These are phyloP conservation scores for Spilarctia lutea DNA, from an alignment of 2,888 invertebrate genomes.

Conservation along the genomic window DNA sequence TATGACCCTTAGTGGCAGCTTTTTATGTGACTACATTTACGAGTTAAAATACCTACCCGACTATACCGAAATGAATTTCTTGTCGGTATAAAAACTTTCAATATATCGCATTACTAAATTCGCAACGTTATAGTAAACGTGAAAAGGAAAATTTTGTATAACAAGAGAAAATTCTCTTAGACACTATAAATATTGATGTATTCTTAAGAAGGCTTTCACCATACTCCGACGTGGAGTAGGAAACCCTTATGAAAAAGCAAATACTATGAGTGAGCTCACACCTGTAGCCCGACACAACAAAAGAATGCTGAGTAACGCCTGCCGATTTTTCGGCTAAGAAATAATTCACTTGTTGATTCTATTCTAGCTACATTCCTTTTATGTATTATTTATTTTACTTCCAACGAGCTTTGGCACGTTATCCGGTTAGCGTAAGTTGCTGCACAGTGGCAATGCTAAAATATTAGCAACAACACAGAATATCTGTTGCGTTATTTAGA, in stretches of 20 bases:
- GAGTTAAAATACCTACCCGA: slow-evolving; percentile 37
- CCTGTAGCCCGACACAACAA: slow-evolving; percentile 77
- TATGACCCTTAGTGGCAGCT: slow-evolving; percentile 50
- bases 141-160: slow-evolving; percentile 46
- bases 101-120: slow-evolving; percentile 38
- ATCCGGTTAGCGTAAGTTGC: slow-evolving; percentile 49
- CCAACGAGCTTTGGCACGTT: slow-evolving; percentile 57
- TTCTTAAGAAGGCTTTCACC: slow-evolving; percentile 52
- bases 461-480: slow-evolving; percentile 34
- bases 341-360: slow-evolving; percentile 83
- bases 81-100: slow-evolving; percentile 41
- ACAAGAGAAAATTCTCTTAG: slow-evolving; percentile 51
- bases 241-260: slow-evolving; percentile 69
- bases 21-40: slow-evolving; percentile 54
- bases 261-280: slow-evolving; percentile 64
- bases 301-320: slow-evolving; percentile 76
- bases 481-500: slow-evolving; percentile 23
- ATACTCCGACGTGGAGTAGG: slow-evolving; percentile 49
- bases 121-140: slow-evolving; percentile 45
- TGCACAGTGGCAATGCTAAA: slow-evolving; percentile 26
- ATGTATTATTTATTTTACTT: slow-evolving; percentile 69
- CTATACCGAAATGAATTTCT: slow-evolving; percentile 43
- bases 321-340: slow-evolving; percentile 79
- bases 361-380: slow-evolving; percentile 63
- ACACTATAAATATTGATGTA: slow-evolving; percentile 58